Percentiles rank a stretch among this genome's conserved stretches.
These are phyloP conservation scores for Kryptolebias marmoratus DNA, from an alignment of 2,113 vertebrate genomes.

Conservation along the genomic window DNA sequence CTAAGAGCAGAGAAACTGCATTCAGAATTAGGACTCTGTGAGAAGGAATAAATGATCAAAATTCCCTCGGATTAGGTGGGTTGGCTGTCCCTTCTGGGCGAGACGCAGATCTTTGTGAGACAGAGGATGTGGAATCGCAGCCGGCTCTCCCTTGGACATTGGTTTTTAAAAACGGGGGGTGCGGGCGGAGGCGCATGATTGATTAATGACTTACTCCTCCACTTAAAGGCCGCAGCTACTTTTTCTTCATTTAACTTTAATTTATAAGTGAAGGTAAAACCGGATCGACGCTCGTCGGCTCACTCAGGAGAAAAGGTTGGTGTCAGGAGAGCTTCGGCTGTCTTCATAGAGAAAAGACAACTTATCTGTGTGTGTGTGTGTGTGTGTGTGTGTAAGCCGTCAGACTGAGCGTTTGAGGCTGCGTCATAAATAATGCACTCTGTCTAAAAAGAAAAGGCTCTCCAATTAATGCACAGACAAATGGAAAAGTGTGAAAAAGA, in stretches of 20 bases:
- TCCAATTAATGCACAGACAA: slow-evolving; percentile 74
- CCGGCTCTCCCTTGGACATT: slow-evolving; percentile 76
- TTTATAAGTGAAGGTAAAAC: slow-evolving; percentile 77
- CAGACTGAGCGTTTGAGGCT: slow-evolving; percentile 61
- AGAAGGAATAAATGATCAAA: slow-evolving; percentile 72
- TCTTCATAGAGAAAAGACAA: slow-evolving; percentile 43
- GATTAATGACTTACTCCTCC: slow-evolving; percentile 79
- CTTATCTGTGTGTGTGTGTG: slow-evolving; percentile 5
- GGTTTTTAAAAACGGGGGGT: slow-evolving; percentile 58
- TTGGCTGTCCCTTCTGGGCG: slow-evolving; percentile 68
- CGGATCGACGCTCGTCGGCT: slow-evolving; percentile 44
- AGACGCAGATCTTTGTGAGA: slow-evolving; percentile 30
- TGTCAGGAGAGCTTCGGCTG: slow-evolving; percentile 63
- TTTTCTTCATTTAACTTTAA: slow-evolving; percentile 77
- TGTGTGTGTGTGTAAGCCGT: slow-evolving; percentile 31
- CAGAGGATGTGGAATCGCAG: slow-evolving; percentile 45
- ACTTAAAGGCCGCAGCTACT: slow-evolving; percentile 74
- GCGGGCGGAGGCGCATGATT: slow-evolving; percentile 75
- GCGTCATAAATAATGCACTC: slow-evolving; percentile 76
- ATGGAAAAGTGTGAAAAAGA: slow-evolving; percentile 50
- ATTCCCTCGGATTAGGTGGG: slow-evolving; percentile 42
- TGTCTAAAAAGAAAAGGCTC: slow-evolving; percentile 69
- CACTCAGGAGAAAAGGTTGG: slow-evolving; percentile 69
- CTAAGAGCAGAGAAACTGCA: slow-evolving; percentile 51
- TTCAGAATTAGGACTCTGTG: slow-evolving; percentile 60